Base-by-base conservation (phyloP, 2,888 invertebrate species). In the Acanthoscelides obtectus region DNA sequence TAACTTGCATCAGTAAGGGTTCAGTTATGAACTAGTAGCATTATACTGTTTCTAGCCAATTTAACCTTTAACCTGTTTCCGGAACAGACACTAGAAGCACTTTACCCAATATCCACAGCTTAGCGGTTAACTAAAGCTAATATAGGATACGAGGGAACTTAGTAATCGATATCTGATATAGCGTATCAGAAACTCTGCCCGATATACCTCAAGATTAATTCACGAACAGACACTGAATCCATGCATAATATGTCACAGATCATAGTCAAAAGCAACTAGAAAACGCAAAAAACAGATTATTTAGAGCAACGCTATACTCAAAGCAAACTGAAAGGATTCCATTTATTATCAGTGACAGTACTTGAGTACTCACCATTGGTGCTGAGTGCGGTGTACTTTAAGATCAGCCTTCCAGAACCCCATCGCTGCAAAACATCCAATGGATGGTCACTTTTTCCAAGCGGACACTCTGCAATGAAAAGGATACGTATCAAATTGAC, bases 361-460 rank as follows among this genome's bases (percentile, higher is more conserved):
- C 6, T 25, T 25, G 25, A 19, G 19, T 68, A 80, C 84, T 83
- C 77, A 85, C 85, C 84, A 71, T 84, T 80, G 72, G 82, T 78
- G 73, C 81, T 82, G 67, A 85, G 79, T 2, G 83, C 81, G 1
- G 87, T 87, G 82, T 90, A 90, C 72, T 90, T 88, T 77, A 90
- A 87, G 21, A 90, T 87, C 75, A 90, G 87, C 79, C 90, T 88
- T 69, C 90, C 89, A n/a, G 86, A 84, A 67, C 85, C 86, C 85
- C 90, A 87, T 64, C 89, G 87, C 73, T 89, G 87, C n/a, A 90
- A 88, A 77, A 90, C 88, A 79, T 90, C 90, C 80, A 90, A 81
- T 0, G 90, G 90, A 77, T 89, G 85, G 79, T 90, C 90, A 66
- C 87, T 86, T 77, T 89, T 89, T 71, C 87, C 87, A 69, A 91